Conservation (phyloP, 2,113 vertebrate species). For the Calyptomena viridis region DNA sequence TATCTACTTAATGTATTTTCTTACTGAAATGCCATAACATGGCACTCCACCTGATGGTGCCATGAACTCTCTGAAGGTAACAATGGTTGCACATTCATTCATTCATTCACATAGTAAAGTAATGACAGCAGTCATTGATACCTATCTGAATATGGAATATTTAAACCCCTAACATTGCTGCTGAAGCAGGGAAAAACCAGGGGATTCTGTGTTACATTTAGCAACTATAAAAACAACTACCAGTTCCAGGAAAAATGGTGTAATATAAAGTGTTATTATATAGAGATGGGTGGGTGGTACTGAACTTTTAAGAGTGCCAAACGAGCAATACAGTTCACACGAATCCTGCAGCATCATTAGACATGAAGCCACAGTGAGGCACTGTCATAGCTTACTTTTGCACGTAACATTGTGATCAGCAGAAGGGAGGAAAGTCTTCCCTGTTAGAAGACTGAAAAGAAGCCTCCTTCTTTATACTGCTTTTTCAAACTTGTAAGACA, state of each 20-base stretch:
- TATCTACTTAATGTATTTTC: neutral
- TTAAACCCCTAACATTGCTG: neutral
- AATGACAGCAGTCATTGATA: neutral
- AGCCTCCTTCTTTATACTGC: neutral
- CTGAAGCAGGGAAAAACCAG: neutral
- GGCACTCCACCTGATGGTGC: slow-evolving; percentile 16
- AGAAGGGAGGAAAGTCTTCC: neutral
- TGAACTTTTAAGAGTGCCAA: neutral
- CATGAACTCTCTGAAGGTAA: neutral
- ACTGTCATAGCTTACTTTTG: neutral
- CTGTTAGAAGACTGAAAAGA: neutral
- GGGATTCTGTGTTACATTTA: neutral
- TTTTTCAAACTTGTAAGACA: slow-evolving; percentile 1
- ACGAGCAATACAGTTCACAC: neutral
- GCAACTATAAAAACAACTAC: slow-evolving; percentile 41
- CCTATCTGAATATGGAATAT: neutral
- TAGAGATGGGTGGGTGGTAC: neutral
- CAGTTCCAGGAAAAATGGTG: slow-evolving; percentile 30
- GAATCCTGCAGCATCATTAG: neutral
- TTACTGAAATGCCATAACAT: neutral
- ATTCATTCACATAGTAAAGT: neutral
- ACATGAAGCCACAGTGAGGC: neutral
- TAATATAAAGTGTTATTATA: slow-evolving; percentile 25
- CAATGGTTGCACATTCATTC: neutral
- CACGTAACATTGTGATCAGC: neutral